Evolutionary conservation across 2,888 invertebrate genomes (phyloP).

Genomic region (Gisinianus flammeolus): DNA sequence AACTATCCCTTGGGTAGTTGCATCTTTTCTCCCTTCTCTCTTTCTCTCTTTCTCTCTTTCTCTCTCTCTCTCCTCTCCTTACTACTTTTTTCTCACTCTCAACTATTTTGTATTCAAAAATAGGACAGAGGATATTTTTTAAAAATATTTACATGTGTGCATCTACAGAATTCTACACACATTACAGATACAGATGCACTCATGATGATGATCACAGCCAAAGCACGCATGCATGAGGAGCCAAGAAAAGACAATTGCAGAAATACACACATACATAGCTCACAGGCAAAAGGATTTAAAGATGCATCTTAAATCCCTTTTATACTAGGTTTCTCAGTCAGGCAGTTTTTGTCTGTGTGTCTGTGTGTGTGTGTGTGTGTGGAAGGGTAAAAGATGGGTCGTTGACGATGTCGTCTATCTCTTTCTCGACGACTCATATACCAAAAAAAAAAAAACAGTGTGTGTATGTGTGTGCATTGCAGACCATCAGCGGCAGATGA

Average conservation of each 20-base stretch:
- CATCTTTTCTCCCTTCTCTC: not conserved
- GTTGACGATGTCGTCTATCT: not conserved
- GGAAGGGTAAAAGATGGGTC: not conserved
- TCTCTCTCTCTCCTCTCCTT: too few relatives aligned
- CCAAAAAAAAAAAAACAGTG: too few relatives aligned
- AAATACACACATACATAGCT: not conserved
- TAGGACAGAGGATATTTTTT: not conserved
- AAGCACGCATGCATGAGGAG: not conserved
- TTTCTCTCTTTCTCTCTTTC: not conserved
- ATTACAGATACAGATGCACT: not conserved
- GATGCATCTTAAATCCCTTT: slow-evolving; percentile 9
- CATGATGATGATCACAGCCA: not conserved
- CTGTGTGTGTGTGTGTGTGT: not conserved
- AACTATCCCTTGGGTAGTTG: slow-evolving; percentile 8
- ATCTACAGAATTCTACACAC: not conserved
- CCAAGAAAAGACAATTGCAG: slow-evolving; percentile 14
- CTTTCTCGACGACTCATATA: not conserved
- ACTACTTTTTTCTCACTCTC: not conserved
- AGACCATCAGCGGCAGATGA: slow-evolving; percentile 11
- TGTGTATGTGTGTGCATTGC: not conserved
- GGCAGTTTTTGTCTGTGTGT: not conserved
- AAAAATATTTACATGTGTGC: slow-evolving; percentile 16
- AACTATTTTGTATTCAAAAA: slow-evolving; percentile 20
- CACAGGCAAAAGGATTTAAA: slow-evolving; percentile 5
- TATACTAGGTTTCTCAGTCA: slow-evolving; percentile 10